Conservation (phyloP, 2,797 vertebrate genomes). For the Chanos chanos region DNA sequence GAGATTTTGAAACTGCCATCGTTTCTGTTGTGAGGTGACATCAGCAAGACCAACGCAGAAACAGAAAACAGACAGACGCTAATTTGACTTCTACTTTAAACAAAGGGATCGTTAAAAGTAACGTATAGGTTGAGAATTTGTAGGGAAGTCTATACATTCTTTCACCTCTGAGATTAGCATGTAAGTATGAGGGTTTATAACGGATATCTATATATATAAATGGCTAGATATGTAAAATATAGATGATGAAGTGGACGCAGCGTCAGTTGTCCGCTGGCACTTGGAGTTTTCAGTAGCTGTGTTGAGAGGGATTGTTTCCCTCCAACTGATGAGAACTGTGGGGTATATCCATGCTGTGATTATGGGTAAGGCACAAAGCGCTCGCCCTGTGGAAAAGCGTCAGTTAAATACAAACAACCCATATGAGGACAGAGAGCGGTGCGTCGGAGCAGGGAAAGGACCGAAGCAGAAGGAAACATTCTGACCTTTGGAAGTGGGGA, state of each 20-base stretch:
- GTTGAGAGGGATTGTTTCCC: conserved; percentile 26
- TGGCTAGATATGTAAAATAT: too few species aligned
- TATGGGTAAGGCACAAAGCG: conserved; percentile 36
- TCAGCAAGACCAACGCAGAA: too few species aligned
- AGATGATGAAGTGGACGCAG: not conserved
- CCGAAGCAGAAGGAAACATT: not conserved
- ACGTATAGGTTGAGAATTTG: too few species aligned
- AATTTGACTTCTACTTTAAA: too few species aligned
- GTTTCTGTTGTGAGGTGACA: too few species aligned
- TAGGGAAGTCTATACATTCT: too few species aligned
- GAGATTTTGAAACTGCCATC: too few species aligned
- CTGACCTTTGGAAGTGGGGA: conserved; percentile 12
- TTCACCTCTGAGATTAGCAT: too few species aligned
- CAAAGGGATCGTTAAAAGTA: too few species aligned
- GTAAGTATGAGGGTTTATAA: too few species aligned
- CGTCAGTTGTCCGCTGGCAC: not conserved
- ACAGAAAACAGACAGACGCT: too few species aligned
- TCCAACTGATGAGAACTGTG: conserved; percentile 12
- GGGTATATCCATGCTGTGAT: conserved; percentile 40
- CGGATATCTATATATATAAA: too few species aligned
- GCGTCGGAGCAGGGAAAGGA: not conserved
- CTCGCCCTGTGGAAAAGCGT: conserved; percentile 25
- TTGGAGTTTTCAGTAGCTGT: conserved; percentile 10
- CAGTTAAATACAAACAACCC: conserved; percentile 47
- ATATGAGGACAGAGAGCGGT: conserved; percentile 13